Evolutionary conservation across 2,888 invertebrate genomes (phyloP).

Genomic region (Cheilosia soror): DNA sequence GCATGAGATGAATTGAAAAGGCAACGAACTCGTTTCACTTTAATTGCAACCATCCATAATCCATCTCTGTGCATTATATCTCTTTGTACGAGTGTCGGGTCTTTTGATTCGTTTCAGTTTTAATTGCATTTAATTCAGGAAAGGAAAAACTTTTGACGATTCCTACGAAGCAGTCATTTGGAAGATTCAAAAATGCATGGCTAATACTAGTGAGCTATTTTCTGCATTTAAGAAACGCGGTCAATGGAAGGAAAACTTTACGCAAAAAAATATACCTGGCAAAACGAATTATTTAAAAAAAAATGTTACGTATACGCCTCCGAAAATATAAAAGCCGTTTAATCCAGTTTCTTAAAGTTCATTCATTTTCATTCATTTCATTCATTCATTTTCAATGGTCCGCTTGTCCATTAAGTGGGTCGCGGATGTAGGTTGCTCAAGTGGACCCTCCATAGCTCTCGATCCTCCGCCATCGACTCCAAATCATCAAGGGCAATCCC

Average conservation of each 20-base stretch:
- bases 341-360: too few relatives aligned
- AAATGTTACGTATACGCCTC: constrained; percentile 22
- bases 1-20: constrained; percentile 3
- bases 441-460: too few relatives aligned
- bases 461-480: too few relatives aligned
- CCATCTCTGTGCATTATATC: neutral
- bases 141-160: neutral
- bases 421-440: too few relatives aligned
- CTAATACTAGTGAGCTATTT: too few relatives aligned
- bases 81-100: neutral
- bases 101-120: constrained; percentile 8
- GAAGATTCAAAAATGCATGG: neutral
- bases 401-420: too few relatives aligned
- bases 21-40: constrained; percentile 36
- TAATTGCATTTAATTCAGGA: constrained; percentile 30
- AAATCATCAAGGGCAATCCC: too few relatives aligned
- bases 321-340: too few relatives aligned
- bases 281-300: neutral
- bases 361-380: too few relatives aligned
- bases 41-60: constrained; percentile 47
- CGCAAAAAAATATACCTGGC: neutral
- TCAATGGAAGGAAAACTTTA: too few relatives aligned
- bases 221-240: too few relatives aligned
- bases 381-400: too few relatives aligned
- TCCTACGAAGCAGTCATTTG: neutral